Base-by-base conservation (phyloP, 2,797 vertebrate genomes). In the Liasis olivaceus region DNA sequence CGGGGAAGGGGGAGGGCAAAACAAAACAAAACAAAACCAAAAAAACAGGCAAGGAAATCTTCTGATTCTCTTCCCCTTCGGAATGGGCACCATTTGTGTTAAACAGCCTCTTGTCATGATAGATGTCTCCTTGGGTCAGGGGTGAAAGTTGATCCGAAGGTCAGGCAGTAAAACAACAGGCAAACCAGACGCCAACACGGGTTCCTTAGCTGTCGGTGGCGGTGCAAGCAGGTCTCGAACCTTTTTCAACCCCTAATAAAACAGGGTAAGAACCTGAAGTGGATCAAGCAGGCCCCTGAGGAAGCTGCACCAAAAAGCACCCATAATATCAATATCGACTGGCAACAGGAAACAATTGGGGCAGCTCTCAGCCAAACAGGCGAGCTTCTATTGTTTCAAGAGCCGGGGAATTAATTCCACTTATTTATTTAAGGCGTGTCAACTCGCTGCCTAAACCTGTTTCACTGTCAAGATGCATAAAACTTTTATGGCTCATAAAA, bases 401-500 rank as follows among this genome's bases (percentile, higher is more conserved):
- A 97, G 96, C 98, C 92, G 22, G 97, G 97, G 98, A 98, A 98
- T 98, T 98, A 98, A 98, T 98, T 98, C 98, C 97, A 98, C 97
- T 98, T 98, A 98, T 99, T 99, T 99, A 99, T 99, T 99, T 99
- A 99, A 99, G 99, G 98, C 98, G 98, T 98, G 98, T 98, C 98
- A 98, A 99, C 98, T 99, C 97, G 93, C 98, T 98, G 98, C 98
- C 98, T 98, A 98, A 99, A 98, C 98, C 98, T 98, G 98, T 98
- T 98, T 99, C 96, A 89, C 98, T 98, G 98, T 98, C 98, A 98
- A 98, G 98, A 99, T 99, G 98, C 99, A 99, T 99, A 99, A 99
- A 99, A 99, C 98, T 99, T 99, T 99, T 99, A 99, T 99, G 98
- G 98, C 98, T 99, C 99, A 98, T 99, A 99, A 99, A 99, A 99